Base-by-base conservation (phyloP, 2,888 invertebrate species). In the Campoplex nolae region DNA sequence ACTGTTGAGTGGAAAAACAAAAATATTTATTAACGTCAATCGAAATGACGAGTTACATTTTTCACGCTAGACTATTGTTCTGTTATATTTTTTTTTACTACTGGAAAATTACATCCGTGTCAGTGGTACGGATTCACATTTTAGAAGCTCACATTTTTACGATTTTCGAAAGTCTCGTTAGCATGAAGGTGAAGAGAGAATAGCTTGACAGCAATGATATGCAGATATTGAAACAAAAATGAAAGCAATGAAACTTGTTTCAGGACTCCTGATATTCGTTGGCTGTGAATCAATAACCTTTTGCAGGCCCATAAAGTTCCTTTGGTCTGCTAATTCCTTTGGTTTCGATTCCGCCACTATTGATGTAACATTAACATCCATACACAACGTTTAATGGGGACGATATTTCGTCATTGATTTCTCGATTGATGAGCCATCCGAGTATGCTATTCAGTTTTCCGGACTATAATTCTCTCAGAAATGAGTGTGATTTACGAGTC, bases 401-500 rank as follows among this genome's bases (percentile, higher is more conserved):
- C 54, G 42, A 32, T 70, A 56, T 42, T 71, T 35, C 38, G 38
- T 75, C 75, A 73, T 74, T 77, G 73, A 82, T 77, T 62, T 54
- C 67, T 78, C 51, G 75, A 78, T 79, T 73, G 48, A 67, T 78
- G 54, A 58, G 32, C 68, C 74, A 51, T 74, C 62, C 32, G 58
- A 42, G 42, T 38, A 74, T 18, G 74, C 56, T 23, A n/a, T 48
- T 23, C 28, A 62, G 65, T 42, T 62, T 28, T 78, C 28, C 28
- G 32, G 65, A 73, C 54, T 62, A 38, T 38, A 73, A 67, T 58
- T 67, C 62, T 58, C 48, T 58, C 48, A 23, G 51, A 54, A n/a
- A 78, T 83, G 32, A 2, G 83, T 78, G 28, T 48, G 56, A 74
- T 68, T 79, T 18, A 62, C 74, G 68, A 62, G 48, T 54, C 23